Base-by-base conservation (phyloP, 2,888 invertebrate genomes). In the Resseliella maxima region DNA sequence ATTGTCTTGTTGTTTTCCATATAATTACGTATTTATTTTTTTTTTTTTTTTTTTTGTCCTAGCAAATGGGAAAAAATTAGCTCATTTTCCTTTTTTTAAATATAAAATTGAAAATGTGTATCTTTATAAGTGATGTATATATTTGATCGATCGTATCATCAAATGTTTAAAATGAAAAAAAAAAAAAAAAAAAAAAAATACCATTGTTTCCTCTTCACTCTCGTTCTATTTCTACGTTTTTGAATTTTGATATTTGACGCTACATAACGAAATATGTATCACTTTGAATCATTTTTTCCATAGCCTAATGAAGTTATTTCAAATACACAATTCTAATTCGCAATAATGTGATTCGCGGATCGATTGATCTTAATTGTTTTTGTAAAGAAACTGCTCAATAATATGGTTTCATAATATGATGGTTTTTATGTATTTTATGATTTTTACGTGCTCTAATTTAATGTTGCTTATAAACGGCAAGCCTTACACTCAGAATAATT, bases 401-500 rank as follows among this genome's bases (percentile, higher is more conserved):
- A 59, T n/a, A 8, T 59, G 24, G 24, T 59, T 59, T 2, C 12
- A 18, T 21, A 18, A 21, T 50, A 50, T 24, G 59, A 24, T 59
- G 24, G 24, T 59, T n/a, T 59, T n/a, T 59, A 6, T 59, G 6
- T 59, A 24, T 59, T 27, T 59, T 35, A 31, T 31, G 31, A 31
- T 72, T 1, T 31, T 72, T 72, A 3, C 31, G 12, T 72, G 31
- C 31, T 3, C 31, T 72, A n/a, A n/a, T n/a, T 12, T 31, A 31
- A 72, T 31, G 72, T 59, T 72, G 72, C 31, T 72, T 31, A 31
- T 31, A 72, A 72, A 31, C 72, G 72, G 72, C 72, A 72, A 72
- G 72, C 21, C 72, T 72, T 72, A 72, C 72, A 72, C 72, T 72
- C 72, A 72, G 31, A 72, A 31, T 72, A 59, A 31, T 72, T 72